phyloP scores from a whole-genome alignment of 2,797 vertebrate species.

The Dermochelys coriacea region DNA sequence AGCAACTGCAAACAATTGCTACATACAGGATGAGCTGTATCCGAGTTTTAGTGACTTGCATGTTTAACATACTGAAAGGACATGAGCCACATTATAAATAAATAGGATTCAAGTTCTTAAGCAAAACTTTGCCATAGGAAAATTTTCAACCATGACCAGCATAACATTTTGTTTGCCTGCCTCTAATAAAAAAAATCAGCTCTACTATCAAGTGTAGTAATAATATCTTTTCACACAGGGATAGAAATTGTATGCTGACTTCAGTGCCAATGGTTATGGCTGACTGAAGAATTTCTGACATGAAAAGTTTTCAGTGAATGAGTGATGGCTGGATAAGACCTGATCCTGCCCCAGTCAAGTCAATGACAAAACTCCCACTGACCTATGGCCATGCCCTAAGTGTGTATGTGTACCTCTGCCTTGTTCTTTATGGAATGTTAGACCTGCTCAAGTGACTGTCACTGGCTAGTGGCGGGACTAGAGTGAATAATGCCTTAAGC shows the following conservation, averaged over 20 bases:
- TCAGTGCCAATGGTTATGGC: not conserved
- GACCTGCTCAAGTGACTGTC: not conserved
- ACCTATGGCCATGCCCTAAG: not conserved
- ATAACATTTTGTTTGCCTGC: not conserved
- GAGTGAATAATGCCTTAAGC: not conserved
- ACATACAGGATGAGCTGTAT: not conserved
- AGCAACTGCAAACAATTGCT: not conserved
- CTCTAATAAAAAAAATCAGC: not conserved
- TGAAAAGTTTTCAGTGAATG: not conserved
- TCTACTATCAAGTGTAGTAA: not conserved
- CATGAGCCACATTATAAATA: not conserved
- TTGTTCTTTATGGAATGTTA: not conserved
- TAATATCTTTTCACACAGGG: not conserved
- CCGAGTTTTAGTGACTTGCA: not conserved
- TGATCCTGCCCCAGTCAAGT: not conserved
- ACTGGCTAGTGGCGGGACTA: not conserved
- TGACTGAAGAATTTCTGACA: not conserved
- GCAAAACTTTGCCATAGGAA: slow-evolving; percentile 16
- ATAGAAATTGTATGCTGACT: not conserved
- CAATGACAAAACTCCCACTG: no score
- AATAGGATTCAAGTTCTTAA: not conserved
- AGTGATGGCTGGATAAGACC: not conserved
- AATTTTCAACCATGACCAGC: not conserved
- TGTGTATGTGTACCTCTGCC: not conserved
- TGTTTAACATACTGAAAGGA: not conserved